Evolutionary conservation across 2,888 invertebrate species (phyloP), one percentile per base, ranked within the genome.

Genomic region (Lasioglossum zephyrum): DNA sequence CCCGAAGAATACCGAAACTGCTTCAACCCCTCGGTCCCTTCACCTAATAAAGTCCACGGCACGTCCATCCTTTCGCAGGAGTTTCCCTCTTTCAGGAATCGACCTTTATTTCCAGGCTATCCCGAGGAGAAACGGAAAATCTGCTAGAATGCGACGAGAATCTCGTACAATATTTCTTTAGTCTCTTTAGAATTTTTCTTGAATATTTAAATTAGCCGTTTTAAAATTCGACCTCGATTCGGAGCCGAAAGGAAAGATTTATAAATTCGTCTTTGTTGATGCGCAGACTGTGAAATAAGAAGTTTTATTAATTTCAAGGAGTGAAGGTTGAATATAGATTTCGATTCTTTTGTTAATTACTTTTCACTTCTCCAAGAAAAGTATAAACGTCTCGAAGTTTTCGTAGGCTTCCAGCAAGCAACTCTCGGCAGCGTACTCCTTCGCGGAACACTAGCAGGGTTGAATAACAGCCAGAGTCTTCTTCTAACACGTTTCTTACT

Each of bases 1-100:
- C 39, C 49, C 73, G 87, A 85, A 81, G 82, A 91, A 86, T 84
- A 89, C 85, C 86, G 83, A 87, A 88, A 75, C 77, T 72, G 41
- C 77, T 77, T 36, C 72, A 75, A 77, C 73, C 81, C 81, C 79
- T 60, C 73, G 31, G 69, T 39, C 39, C 69, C 36, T 69, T 69
- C 39, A 73, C 73, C 85, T 85, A 89, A 89, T 90, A 90, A 88
- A 87, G 82, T 74, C 53, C 82, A 41, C 73, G 79, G 53, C 83
- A 81, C 83, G 82, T 88, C 79, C 83, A 72, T 76, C 70, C 75
- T 36, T 53, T 49, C 74, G 36, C 74, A 36, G 36, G 66, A 81
- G 74, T 82, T 82, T 36, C 76, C 75, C 72, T 39, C 69, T n/a
- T 44, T 72, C 81, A 18, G 39, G 63, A 60, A 73, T 84, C 80